phyloP scores from a whole-genome alignment of 2,113 vertebrate species.

The Alligator mississippiensis region DNA sequence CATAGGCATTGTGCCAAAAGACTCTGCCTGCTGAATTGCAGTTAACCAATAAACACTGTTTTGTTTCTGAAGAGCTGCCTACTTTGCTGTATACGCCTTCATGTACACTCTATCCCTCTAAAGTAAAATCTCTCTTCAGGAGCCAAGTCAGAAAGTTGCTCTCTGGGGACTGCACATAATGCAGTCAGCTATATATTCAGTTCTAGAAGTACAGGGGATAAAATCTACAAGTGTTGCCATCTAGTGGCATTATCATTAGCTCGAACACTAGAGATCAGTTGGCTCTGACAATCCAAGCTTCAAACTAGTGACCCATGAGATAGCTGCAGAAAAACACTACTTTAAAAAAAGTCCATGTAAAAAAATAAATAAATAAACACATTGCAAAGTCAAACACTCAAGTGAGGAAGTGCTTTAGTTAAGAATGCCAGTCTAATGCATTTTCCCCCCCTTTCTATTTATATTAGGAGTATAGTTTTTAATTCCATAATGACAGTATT shows the following conservation, averaged over 20 bases:
- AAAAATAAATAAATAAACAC: background rate
- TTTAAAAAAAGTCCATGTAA: background rate
- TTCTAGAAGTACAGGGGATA: background rate
- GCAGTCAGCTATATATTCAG: too few species aligned
- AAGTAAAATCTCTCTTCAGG: too few species aligned
- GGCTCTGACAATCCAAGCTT: background rate
- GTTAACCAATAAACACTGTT: too few species aligned
- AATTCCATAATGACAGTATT: accelerated
- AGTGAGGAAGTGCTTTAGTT: background rate
- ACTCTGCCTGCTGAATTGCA: too few species aligned
- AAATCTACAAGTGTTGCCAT: background rate
- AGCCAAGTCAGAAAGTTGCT: too few species aligned
- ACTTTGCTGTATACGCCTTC: too few species aligned
- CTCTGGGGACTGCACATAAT: too few species aligned
- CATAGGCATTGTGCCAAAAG: too few species aligned
- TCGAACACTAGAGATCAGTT: background rate
- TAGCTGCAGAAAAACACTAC: background rate
- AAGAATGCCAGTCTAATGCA: background rate
- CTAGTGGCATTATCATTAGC: background rate
- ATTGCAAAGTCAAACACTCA: background rate
- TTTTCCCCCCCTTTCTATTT: background rate
- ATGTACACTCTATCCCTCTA: too few species aligned
- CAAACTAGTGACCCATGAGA: background rate
- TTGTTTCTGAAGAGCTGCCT: too few species aligned
- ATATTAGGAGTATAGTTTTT: background rate